Evolutionary conservation across 2,888 invertebrate genomes (phyloP).

Genomic region (Anthoptus insignis): DNA sequence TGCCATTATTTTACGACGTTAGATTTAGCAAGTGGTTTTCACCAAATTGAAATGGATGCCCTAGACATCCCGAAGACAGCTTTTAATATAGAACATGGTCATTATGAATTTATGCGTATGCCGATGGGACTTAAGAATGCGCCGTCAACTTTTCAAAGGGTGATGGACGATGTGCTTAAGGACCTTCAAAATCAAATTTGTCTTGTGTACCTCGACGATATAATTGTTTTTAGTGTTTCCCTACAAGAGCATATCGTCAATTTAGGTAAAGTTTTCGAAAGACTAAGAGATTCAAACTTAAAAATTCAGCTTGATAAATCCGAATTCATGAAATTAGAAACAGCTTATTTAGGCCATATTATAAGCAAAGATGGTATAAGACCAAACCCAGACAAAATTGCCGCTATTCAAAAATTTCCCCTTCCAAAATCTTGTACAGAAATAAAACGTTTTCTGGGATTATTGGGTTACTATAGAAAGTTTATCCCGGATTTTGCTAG

Average conservation of each 20-base stretch:
- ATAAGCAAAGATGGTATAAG: constrained; percentile 16
- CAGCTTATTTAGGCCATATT: not conserved
- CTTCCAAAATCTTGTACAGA: not conserved
- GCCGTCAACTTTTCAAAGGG: constrained; percentile 33
- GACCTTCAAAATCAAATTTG: no score
- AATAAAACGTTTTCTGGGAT: not conserved
- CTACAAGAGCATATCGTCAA: no score
- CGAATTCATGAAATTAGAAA: no score
- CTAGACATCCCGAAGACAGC: constrained; percentile 33
- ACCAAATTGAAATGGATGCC: constrained; percentile 43
- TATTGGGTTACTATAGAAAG: not conserved
- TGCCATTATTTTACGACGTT: constrained; percentile 41
- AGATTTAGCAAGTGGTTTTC: constrained; percentile 40
- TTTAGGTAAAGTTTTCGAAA: no score
- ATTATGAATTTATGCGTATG: constrained; percentile 39
- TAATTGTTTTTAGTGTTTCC: no score
- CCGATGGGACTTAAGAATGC: constrained; percentile 40
- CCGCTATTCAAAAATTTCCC: constrained; percentile 45
- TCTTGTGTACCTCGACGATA: not conserved
- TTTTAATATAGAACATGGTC: constrained; percentile 40
- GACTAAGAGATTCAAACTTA: no score
- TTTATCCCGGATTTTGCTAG: not conserved
- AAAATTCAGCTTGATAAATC: no score
- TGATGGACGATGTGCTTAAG: no score
- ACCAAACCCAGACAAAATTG: constrained; percentile 48